phyloP scores from a whole-genome alignment of 2,888 invertebrate species.

The Cataglyphis livida region DNA sequence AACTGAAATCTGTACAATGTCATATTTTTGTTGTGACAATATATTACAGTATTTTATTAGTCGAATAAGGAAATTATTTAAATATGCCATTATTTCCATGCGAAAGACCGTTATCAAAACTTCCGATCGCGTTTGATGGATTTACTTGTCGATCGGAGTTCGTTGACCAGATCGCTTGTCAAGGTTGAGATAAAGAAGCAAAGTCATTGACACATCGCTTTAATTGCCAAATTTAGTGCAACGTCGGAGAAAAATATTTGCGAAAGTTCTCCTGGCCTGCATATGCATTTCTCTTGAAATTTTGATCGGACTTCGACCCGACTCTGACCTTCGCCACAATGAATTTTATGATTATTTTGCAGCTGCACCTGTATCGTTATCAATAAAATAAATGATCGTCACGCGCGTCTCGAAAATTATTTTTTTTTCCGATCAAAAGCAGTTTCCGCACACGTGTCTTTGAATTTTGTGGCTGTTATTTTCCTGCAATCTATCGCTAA shows the following conservation, averaged over 20 bases:
- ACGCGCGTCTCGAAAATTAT: not conserved
- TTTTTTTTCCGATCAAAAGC: not conserved
- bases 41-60: not conserved
- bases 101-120: conserved; percentile 3
- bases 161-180: not conserved
- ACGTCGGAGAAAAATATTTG: conserved; percentile 22
- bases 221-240: conserved; percentile 10
- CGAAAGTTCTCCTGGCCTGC: not conserved
- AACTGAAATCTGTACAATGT: not conserved
- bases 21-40: not conserved
- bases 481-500: not conserved
- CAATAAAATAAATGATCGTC: conserved; percentile 5
- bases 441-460: not conserved
- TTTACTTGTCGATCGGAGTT: not conserved
- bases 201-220: conserved; percentile 11
- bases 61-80: conserved; percentile 1
- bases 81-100: conserved; percentile 1
- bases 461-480: not conserved
- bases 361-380: conserved; percentile 20
- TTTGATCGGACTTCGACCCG: not conserved
- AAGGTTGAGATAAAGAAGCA: conserved; percentile 29
- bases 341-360: not conserved
- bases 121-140: conserved; percentile 17
- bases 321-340: conserved; percentile 11
- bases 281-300: not conserved